Evolutionary conservation across 2,797 vertebrate genomes (phyloP), one percentile per base, ranked within the genome.

Genomic region (Aeoliscus strigatus): DNA sequence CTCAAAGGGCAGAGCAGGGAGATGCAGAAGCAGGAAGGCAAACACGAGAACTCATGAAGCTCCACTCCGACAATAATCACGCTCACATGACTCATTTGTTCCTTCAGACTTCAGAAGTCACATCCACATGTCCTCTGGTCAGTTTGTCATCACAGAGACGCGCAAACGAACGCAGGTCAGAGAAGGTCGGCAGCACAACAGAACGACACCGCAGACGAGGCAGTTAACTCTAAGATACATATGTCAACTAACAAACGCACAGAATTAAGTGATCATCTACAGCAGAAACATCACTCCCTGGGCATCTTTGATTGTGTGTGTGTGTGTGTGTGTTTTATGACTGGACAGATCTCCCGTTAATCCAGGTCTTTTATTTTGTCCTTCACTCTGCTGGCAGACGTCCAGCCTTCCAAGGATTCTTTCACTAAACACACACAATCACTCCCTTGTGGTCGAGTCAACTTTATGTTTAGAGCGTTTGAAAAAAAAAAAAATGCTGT

Each of bases 21-120:
- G 50, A 68, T 53, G 49, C 24, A 45, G 45, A 45, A 39, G 27
- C 39, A 59, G 6, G 51, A 70, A 27, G 32, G 12, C 45, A 44
- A 55, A 46, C 24, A 39, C 3, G 30, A 50, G 39, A 51, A 32
- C n/a, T 17, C 39, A 47, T 13, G 38, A 1, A 23, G 26, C 30
- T 31, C 26, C 18, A 7, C 26, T 43, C 15, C 3, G 14, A 39
- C 8, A 31, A 38, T 1, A 5, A 0, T 8, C 28, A 46, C 1
- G 14, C 8, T 10, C 10, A 9, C 4, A 1, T 10, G 6, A 25
- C 9, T 2, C 8, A 3, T 6, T 3, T 21, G 18, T 39, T 55
- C 39, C 35, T 26, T 16, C 27, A 48, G 16, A 39, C 38, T 27
- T 8, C 27, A 25, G 44, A 64, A 41, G 55, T 59, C 52, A 24